phyloP scores from a whole-genome alignment of 2,113 vertebrate genomes.

The Proterorhinus semilunaris region DNA sequence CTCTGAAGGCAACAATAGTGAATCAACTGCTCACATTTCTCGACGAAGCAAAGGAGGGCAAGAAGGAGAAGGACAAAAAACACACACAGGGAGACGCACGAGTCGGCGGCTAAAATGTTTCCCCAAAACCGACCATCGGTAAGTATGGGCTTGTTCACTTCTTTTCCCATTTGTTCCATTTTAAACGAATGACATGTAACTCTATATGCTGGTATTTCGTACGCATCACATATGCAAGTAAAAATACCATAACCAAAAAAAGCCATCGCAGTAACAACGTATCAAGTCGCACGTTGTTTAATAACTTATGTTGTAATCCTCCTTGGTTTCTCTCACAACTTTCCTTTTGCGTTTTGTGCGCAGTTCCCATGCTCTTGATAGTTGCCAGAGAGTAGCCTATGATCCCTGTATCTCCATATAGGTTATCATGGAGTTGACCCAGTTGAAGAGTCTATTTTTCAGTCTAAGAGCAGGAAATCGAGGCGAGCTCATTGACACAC shows the following conservation, averaged over 20 bases:
- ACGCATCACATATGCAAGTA: not conserved
- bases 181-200: not conserved
- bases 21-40: slow-evolving; percentile 49
- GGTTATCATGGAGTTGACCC: slow-evolving; percentile 49
- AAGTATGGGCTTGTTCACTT: slow-evolving; percentile 57
- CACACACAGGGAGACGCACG: slow-evolving; percentile 31
- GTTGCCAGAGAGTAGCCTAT: slow-evolving; percentile 24
- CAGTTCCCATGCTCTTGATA: slow-evolving; percentile 45
- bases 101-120: slow-evolving; percentile 80
- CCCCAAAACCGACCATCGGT: slow-evolving; percentile 88
- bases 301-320: slow-evolving; percentile 12
- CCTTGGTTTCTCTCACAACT: slow-evolving; percentile 33
- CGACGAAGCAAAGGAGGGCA: slow-evolving; percentile 41
- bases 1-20: slow-evolving; percentile 60
- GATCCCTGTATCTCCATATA: slow-evolving; percentile 34
- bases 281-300: not conserved
- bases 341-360: slow-evolving; percentile 37
- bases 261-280: not conserved
- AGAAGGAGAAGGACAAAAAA: slow-evolving; percentile 27
- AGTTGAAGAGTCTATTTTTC: slow-evolving; percentile 51
- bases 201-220: not conserved
- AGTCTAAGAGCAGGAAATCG: slow-evolving; percentile 5
- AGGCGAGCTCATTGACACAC: slow-evolving; percentile 53
- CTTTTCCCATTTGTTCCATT: not conserved
- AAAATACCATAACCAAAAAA: not conserved